Conservation (phyloP, 2,888 invertebrate species). For the Cryptocheilus praepositus region DNA sequence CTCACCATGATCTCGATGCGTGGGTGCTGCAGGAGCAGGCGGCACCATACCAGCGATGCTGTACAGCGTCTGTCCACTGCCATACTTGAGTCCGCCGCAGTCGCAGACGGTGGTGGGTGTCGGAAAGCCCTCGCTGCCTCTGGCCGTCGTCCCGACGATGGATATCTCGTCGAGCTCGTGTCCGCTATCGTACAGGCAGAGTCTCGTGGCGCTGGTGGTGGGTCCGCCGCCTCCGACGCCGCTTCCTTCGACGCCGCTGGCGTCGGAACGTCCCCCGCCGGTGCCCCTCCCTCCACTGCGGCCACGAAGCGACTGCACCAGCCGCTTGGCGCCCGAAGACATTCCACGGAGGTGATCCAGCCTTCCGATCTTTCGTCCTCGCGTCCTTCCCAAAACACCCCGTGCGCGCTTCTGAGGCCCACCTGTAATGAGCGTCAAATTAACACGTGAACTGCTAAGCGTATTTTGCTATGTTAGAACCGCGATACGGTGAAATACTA, state of each 20-base stretch:
- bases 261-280: conserved; percentile 57
- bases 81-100: conserved; percentile 73
- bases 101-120: conserved; percentile 74
- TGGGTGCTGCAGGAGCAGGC: conserved; percentile 66
- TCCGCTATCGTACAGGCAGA: conserved; percentile 72
- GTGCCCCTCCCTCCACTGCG: conserved; percentile 63
- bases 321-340: conserved; percentile 75
- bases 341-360: conserved; percentile 74
- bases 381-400: conserved; percentile 32
- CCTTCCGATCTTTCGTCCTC: conserved; percentile 61
- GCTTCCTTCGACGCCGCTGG: conserved; percentile 58
- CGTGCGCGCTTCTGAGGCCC: conserved; percentile 9
- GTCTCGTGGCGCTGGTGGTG: conserved; percentile 70
- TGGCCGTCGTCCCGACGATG: conserved; percentile 70
- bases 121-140: conserved; percentile 65
- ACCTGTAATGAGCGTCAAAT: background rate
- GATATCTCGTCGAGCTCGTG: conserved; percentile 77
- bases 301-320: conserved; percentile 74
- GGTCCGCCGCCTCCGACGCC: conserved; percentile 64
- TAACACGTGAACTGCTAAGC: too few relatives aligned
- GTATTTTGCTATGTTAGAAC: too few relatives aligned
- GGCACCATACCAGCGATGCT: conserved; percentile 72
- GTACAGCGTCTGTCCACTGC: conserved; percentile 73
- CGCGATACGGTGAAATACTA: too few relatives aligned
- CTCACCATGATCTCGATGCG: conserved; percentile 66